Evolutionary conservation across 2,113 vertebrate species (phyloP).

Genomic region (Scolopax mira): DNA sequence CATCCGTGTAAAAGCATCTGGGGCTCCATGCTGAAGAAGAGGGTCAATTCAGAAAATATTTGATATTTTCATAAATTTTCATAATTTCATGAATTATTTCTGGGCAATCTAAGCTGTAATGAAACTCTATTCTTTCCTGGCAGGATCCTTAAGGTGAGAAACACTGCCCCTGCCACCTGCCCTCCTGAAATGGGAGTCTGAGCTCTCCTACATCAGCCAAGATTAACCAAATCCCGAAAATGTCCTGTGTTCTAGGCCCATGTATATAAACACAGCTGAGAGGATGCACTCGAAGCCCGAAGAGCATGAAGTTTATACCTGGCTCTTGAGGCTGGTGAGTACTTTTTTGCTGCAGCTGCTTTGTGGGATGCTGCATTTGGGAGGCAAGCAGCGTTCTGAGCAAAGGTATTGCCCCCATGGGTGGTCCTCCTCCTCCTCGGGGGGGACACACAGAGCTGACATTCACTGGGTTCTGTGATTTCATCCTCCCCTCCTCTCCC

Average conservation of each 20-base stretch:
- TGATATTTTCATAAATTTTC: background rate
- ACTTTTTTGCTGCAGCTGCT: background rate
- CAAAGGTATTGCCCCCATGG: constrained; percentile 13
- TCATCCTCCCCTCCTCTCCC: background rate
- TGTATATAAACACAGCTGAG: background rate
- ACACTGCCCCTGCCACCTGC: background rate
- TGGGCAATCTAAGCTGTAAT: background rate
- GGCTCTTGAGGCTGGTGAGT: background rate
- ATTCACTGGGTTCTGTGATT: background rate
- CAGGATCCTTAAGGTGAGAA: background rate
- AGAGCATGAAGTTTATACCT: background rate
- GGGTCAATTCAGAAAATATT: background rate
- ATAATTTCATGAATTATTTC: background rate
- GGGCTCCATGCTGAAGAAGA: background rate
- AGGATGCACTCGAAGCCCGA: background rate
- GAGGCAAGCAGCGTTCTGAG: constrained; percentile 3
- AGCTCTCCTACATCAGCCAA: background rate
- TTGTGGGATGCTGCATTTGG: background rate
- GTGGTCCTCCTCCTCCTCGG: constrained; percentile 23
- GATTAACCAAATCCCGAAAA: background rate
- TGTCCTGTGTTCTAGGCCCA: background rate
- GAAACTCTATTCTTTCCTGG: background rate
- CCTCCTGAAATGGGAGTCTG: background rate
- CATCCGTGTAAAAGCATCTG: background rate
- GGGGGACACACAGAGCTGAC: background rate